phyloP scores from a whole-genome alignment of 35 echinoderm and acorn worm genomes.

The Heliocidaris erythrogramma region DNA sequence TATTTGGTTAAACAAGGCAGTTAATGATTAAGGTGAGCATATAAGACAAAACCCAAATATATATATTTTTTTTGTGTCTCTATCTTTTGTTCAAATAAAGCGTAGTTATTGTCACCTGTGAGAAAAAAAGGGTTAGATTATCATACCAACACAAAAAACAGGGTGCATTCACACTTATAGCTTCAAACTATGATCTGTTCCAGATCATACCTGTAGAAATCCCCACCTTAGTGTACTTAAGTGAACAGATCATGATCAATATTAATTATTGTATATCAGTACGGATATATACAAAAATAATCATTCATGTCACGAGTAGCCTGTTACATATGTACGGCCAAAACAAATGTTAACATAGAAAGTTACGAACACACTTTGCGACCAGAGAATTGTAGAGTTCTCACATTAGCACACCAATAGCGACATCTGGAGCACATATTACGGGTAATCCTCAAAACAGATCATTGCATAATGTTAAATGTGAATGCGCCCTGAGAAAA shows the following conservation, averaged over 20 bases:
- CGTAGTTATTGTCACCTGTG: background rate
- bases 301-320: background rate
- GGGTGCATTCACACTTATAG: conserved; percentile 12
- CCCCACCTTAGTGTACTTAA: background rate
- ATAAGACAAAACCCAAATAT: background rate
- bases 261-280: background rate
- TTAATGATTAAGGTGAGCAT: background rate
- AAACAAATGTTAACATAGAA: background rate
- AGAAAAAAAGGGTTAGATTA: conserved; percentile 32
- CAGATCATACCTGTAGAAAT: background rate
- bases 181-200: background rate
- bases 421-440: background rate
- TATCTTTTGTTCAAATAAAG: background rate
- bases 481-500: background rate
- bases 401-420: background rate
- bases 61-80: background rate
- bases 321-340: background rate
- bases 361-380: background rate
- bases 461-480: background rate
- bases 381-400: background rate
- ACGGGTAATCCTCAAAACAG: background rate
- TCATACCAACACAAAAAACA: background rate
- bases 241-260: background rate
- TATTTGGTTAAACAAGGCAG: background rate
- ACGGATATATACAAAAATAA: background rate